phyloP scores from a whole-genome alignment of 2,888 invertebrate species.

The Synanthedon tipuliformis region DNA sequence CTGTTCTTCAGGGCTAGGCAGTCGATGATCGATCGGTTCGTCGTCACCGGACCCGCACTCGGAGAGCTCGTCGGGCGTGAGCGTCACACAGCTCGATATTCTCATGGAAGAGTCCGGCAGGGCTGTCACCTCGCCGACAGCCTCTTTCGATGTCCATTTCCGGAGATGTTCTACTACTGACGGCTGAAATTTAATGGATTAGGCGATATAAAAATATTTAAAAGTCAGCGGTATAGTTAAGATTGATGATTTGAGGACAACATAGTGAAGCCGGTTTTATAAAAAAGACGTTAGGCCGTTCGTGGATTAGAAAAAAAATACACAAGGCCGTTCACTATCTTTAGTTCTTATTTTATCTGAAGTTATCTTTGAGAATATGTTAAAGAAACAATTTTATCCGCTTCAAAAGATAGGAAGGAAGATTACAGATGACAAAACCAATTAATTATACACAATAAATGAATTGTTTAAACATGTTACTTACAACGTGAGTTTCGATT shows the following conservation, averaged over 20 bases:
- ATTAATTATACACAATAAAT: no score
- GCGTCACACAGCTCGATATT: constrained; percentile 67
- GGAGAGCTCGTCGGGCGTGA: constrained; percentile 64
- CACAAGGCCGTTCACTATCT: no score
- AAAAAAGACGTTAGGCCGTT: no score
- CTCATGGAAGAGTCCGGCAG: constrained; percentile 82
- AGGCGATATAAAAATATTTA: background rate
- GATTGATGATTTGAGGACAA: no score
- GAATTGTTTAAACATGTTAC: constrained; percentile 29
- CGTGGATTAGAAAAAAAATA: no score
- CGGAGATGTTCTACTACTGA: constrained; percentile 82
- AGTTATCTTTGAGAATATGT: no score
- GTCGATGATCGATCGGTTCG: constrained; percentile 84
- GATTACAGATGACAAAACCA: no score
- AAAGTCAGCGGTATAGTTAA: no score
- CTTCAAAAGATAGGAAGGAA: no score
- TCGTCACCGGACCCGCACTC: constrained; percentile 72
- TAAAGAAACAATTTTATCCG: background rate
- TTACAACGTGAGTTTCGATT: constrained; percentile 90
- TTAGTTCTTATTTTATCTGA: no score
- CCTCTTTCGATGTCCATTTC: constrained; percentile 87
- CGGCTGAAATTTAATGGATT: constrained; percentile 69
- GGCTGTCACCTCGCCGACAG: constrained; percentile 84
- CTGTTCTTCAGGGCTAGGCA: constrained; percentile 90
- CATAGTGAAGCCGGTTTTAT: no score